A percentile compares a stretch with the other conserved stretches of the same genome.
These are phyloP conservation scores for Acromyrmex echinatior DNA, from an alignment of 1,140 invertebrate genomes.

Conservation along the genomic window DNA sequence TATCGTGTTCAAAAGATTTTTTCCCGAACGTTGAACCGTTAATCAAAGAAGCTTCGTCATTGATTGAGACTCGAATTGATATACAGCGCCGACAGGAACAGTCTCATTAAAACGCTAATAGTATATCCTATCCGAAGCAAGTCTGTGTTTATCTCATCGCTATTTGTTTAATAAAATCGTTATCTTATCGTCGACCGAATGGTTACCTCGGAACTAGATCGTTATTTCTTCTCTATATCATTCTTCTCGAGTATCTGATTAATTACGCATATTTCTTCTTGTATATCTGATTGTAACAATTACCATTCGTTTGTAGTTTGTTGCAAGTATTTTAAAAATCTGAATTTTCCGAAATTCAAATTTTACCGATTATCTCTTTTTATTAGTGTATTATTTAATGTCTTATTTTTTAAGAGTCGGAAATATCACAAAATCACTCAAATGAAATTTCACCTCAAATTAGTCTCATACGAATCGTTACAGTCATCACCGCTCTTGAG, in stretches of 20 bases:
- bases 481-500: constrained; percentile 15
- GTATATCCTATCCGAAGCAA: not conserved
- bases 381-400: not conserved
- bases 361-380: not conserved
- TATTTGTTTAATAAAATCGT: constrained; percentile 59
- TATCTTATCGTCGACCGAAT: constrained; percentile 56
- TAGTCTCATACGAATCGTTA: not conserved
- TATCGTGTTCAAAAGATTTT: not conserved
- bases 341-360: not conserved
- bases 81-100: not conserved
- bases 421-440: not conserved
- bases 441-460: not conserved
- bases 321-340: not conserved
- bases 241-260: not conserved
- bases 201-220: not conserved
- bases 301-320: not conserved
- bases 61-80: constrained; percentile 18
- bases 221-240: constrained; percentile 2
- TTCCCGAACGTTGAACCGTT: constrained; percentile 24
- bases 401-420: not conserved
- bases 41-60: constrained; percentile 40
- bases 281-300: not conserved
- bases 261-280: too few species aligned
- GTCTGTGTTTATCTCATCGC: constrained; percentile 38
- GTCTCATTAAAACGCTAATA: constrained; percentile 26